Base-by-base conservation (phyloP, 2,888 invertebrate species). In the Drosophila paramelanica region DNA sequence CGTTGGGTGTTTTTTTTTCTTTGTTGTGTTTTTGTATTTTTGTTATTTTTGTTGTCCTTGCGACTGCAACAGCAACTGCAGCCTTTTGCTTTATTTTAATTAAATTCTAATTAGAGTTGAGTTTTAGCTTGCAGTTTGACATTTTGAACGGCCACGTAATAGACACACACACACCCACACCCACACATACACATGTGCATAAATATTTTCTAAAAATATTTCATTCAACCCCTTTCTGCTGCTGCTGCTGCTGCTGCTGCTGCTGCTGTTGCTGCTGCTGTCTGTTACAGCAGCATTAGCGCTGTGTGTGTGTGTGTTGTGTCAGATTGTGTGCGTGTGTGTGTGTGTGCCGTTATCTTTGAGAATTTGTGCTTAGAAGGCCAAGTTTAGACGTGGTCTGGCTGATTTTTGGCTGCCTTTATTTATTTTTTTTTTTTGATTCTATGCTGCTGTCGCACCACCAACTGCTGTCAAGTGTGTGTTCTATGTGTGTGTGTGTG, bases 81-180 rank as follows among this genome's bases (percentile, higher is more conserved):
- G 46, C 47, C 52, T 38, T 14, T 45, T 58, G 69, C 77, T 78
- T 81, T 81, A 77, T 90, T 90, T 91, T 90, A 90, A 91, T 90
- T 90, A 91, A 90, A 91, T 91, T 91, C 90, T 90, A 91, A 90
- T 91, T 91, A 89, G 79, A 87, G 77, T 73, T 75, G 75, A 87
- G 80, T 78, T 79, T 77, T 47, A 27, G 57, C 68, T 51, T 78
- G 88, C 81, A 87, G 69, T 77, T 89, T 89, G 89, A 89, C 85
- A 85, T 89, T 90, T 84, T 74, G 86, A 79, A 82, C 78, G 71
- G 71, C 74, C 80, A 80, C 73, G 81, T 79, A 89, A 81, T 79
- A 88, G 75, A 87, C 80, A 86, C 66, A 73, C 70, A 62, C 59
- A 23, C 41, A 51, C 52, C 53, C 58, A 60, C 52, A 55, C 53